Base-by-base conservation (phyloP, 2,797 vertebrate species). In the Argentina silus region DNA sequence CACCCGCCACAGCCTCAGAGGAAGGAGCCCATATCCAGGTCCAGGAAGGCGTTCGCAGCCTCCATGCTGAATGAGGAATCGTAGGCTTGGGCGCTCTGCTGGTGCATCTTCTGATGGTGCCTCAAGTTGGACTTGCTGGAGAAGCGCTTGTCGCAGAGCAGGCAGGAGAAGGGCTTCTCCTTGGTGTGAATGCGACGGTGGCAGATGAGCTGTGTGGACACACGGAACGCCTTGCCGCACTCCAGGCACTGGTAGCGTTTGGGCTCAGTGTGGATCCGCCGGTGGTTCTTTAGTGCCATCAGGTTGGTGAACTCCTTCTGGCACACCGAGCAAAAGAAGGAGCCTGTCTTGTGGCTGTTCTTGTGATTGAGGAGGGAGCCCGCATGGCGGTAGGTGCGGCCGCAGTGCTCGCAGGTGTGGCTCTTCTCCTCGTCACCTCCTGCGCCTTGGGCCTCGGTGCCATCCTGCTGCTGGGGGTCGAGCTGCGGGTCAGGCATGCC, bases 291-390 rank as follows among this genome's bases (percentile, higher is more conserved):
- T 23, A 97, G 95, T 2, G 95, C 95, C 86, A 97, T 95, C 69
- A 95, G 90, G 88, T 95, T 95, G 78, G 89, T 91, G 86, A 95
- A 95, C 88, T 95, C 92, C 63, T 95, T 95, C 75, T 93, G 93
- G 85, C 94, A 95, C 51, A 93, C 83, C 0, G 92, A 81, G 88
- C 96, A 98, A 73, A 93, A 93, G 76, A 96, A 97, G 43, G 94
- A 91, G 72, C 96, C 97, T 0, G 92, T 97, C 89, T 97, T 95
- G 89, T 97, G 97, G 83, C 94, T 97, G 92, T 97, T 97, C 72
- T 96, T 96, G 89, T 98, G 97, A 87, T 97, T 97, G 74, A 97
- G 95, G 66, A 98, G 93, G 51, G 96, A 97, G 81, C 97, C 96
- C 0, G 96, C 95, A 0, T 98, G 96, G 65, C 96, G 95, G 75